Base-by-base conservation (phyloP, 2,797 vertebrate species). In the Poeciliopsis presidionis region DNA sequence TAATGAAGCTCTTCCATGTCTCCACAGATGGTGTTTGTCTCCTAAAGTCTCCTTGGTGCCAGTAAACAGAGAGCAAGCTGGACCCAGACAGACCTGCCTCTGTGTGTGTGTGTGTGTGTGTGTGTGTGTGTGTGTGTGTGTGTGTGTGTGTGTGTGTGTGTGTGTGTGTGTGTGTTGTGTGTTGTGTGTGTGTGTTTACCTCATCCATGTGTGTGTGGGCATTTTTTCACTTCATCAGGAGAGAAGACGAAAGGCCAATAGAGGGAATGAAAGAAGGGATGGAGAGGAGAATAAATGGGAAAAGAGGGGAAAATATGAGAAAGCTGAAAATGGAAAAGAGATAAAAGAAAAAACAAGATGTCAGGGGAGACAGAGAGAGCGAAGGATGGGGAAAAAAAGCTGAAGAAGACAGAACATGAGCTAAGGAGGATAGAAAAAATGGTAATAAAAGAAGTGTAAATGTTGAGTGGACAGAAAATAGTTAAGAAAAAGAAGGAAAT, bases 1-100 rank as follows among this genome's bases (percentile, higher is more conserved):
- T 93, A 92, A 92, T 94, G 91, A 93, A 94, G 93, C 90, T 92
- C 89, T 91, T 87, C 87, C 91, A 91, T 84, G 83, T 93, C 91
- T 93, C 84, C 87, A 91, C 95, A 95, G 94, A 95, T 94, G 95
- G 95, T 94, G 92, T 95, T 95, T 94, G 93, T 94, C 94, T 94
- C 92, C 86, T 89, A 86, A 91, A 92, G 89, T 94, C 90, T 93
- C 91, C 92, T 94, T 87, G 88, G 86, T 89, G 86, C 90, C 75
- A 81, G 86, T 92, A 93, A 93, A 93, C 88, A 89, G 86, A 90
- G 85, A 84, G 79, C 74, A 49, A 88, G 57, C 72, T 33, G 74
- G 88, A 89, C 82, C 74, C 85, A 80, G 76, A 84, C 91, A 77
- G 84, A 89, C 82, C 87, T 77, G 87, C 86, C 90, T 89, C 80